Percentiles rank a stretch among this genome's conserved stretches.
Evolutionary conservation across 2,888 invertebrate species (phyloP).

Genomic region (Nemotelus nigrinus): DNA sequence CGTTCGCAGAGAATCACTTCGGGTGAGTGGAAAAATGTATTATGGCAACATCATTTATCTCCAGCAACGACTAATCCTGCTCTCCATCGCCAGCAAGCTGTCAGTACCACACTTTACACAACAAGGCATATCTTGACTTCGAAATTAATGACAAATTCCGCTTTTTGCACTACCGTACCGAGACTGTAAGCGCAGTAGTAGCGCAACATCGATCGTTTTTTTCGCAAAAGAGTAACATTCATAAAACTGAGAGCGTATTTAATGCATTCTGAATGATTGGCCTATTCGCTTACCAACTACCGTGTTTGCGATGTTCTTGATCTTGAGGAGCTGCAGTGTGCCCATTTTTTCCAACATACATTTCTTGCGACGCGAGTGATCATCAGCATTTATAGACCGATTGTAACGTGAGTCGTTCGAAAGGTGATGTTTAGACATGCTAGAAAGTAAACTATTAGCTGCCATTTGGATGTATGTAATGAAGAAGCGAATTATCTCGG

Average conservation of each 20-base stretch:
- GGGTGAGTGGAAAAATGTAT: too few species aligned
- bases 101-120: conserved; percentile 27
- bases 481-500: neutral
- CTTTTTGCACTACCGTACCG: conserved; percentile 20
- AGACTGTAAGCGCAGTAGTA: conserved; percentile 2
- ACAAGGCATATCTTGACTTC: conserved; percentile 24
- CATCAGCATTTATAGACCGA: conserved; percentile 28
- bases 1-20: too few species aligned
- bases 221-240: neutral
- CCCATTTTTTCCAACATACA: neutral
- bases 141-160: conserved; percentile 35
- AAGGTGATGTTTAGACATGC: neutral
- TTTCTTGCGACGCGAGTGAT: neutral
- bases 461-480: neutral
- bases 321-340: neutral
- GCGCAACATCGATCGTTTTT: conserved; percentile 24
- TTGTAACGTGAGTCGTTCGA: neutral
- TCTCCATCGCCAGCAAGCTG: neutral
- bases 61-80: too few species aligned
- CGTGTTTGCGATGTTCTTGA: neutral
- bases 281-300: neutral
- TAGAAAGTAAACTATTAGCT: conserved; percentile 5
- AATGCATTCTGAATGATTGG: neutral
- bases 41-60: too few species aligned
- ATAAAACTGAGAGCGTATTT: conserved; percentile 1